Base-by-base conservation (phyloP, 2,113 vertebrate genomes). In the Nesogale talazaci region DNA sequence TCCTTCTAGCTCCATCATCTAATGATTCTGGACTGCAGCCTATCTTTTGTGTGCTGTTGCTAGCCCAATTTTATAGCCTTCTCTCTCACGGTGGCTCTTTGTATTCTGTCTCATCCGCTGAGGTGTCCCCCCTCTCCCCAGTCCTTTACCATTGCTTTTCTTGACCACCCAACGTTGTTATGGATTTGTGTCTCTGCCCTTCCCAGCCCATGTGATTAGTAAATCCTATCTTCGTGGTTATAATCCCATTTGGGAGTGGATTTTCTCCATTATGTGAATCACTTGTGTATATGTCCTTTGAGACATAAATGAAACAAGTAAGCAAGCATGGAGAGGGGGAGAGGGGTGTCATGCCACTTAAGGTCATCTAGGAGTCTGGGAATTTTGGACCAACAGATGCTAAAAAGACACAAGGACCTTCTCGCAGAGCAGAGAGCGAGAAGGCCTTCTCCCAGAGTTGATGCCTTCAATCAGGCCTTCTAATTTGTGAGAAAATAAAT, bases 21-120 rank as follows among this genome's bases (percentile, higher is more conserved):
- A 79, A 90, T 52, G 52, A 16, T 40, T 92, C 75, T 88, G 61
- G 86, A 84, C 83, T 72, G 81, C 15, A 19, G 22, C 46, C 42
- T 59, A 16, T 29, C 23, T 61, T 83, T 40, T 34, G 20, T 52
- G 15, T n/a, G 83, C 57, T 57, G 1, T 46, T 36, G 20, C 59
- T 38, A 63, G 74, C 65, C 85, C 7, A 6, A 72, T 46, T 86
- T 89, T 83, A 38, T 27, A 27, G 38, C 34, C 77, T 76, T 36
- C 19, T 9, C 34, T 83, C 22, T 85, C 27, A 59, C 14, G 46
- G 14, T 11, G 46, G 46, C 6, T 52, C 46, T 52, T 52, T 52
- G 46, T 12, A 10, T 52, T 52, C 46, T 52, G 46, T 11, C 46
- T 52, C 46, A 2, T 69, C 46, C 19, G 14, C 20, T 6, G 20